These are phyloP conservation scores for Rattus rattus DNA, from an alignment of 2,113 vertebrate species.

Conservation along the genomic window DNA sequence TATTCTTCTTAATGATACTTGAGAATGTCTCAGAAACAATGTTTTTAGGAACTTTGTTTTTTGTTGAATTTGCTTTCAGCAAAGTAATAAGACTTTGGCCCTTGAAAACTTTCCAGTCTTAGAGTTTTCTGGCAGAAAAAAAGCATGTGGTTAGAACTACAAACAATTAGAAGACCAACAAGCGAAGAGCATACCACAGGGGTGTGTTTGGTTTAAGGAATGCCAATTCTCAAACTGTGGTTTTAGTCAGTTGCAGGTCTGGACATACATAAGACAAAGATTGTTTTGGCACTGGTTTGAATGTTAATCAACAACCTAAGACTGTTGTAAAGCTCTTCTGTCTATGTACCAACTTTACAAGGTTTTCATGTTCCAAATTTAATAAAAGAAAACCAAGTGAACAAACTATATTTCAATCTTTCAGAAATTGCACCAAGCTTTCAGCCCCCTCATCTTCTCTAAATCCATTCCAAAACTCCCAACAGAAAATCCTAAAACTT, in stretches of 20 bases:
- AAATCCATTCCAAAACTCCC: conserved; percentile 63
- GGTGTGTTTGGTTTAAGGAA: conserved; percentile 66
- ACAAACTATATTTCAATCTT: conserved; percentile 66
- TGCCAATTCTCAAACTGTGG: conserved; percentile 45
- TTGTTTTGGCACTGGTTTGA: conserved; percentile 43
- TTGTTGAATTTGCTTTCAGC: conserved; percentile 69
- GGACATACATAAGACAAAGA: conserved; percentile 31
- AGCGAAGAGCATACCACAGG: conserved; percentile 23
- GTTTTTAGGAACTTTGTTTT: conserved; percentile 66
- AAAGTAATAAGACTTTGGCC: conserved; percentile 52
- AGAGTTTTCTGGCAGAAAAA: conserved; percentile 53
- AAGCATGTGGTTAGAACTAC: conserved; percentile 36
- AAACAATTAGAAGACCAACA: conserved; percentile 53
- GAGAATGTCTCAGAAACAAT: conserved; percentile 60
- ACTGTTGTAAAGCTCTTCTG: conserved; percentile 56
- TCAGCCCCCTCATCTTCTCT: background rate
- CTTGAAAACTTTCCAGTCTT: conserved; percentile 65
- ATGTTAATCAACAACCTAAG: conserved; percentile 28
- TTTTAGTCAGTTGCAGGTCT: conserved; percentile 53
- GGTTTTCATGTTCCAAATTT: conserved; percentile 50
- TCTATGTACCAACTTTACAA: conserved; percentile 53
- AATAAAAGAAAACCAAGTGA: conserved; percentile 56
- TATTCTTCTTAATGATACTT: conserved; percentile 64
- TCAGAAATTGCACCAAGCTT: conserved; percentile 49
- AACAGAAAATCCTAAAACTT: conserved; percentile 59